These are phyloP conservation scores for Hipposideros larvatus DNA, from an alignment of 2,797 vertebrate species.

Conservation along the genomic window DNA sequence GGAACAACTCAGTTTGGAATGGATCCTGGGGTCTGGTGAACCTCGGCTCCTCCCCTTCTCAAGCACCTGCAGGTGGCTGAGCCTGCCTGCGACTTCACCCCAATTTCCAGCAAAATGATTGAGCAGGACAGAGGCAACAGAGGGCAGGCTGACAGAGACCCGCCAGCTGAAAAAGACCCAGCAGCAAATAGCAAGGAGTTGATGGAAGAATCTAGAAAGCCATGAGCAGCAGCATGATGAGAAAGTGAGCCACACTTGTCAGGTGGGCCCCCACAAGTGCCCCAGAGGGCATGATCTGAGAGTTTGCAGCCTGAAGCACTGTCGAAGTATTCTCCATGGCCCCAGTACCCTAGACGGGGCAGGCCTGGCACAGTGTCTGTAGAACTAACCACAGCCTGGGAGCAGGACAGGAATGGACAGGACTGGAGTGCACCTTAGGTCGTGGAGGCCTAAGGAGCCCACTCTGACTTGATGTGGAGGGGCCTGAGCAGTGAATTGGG, in stretches of 20 bases:
- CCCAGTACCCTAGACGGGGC: neutral
- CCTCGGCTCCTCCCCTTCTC: neutral
- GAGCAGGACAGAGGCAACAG: neutral
- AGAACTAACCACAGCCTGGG: neutral
- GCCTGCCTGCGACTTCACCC: neutral
- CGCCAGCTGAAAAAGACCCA: neutral
- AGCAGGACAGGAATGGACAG: neutral
- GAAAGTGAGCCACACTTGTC: neutral
- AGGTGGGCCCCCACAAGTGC: neutral
- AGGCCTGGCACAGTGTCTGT: neutral
- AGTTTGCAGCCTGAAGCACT: neutral
- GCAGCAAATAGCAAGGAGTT: neutral
- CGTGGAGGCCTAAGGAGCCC: neutral
- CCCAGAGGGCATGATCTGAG: neutral
- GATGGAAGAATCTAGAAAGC: neutral
- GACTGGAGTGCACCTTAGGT: neutral
- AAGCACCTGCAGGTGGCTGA: accelerated
- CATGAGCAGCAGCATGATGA: accelerated
- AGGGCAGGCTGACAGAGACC: neutral
- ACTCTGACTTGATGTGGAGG: accelerated
- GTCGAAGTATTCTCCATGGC: neutral
- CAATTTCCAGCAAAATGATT: neutral
- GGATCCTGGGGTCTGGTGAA: neutral
- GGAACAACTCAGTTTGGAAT: neutral
- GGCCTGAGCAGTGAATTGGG: neutral